These are phyloP conservation scores for Patiria pectinifera DNA, from an alignment of 53 echinoderm and acorn worm species.

Conservation along the genomic window DNA sequence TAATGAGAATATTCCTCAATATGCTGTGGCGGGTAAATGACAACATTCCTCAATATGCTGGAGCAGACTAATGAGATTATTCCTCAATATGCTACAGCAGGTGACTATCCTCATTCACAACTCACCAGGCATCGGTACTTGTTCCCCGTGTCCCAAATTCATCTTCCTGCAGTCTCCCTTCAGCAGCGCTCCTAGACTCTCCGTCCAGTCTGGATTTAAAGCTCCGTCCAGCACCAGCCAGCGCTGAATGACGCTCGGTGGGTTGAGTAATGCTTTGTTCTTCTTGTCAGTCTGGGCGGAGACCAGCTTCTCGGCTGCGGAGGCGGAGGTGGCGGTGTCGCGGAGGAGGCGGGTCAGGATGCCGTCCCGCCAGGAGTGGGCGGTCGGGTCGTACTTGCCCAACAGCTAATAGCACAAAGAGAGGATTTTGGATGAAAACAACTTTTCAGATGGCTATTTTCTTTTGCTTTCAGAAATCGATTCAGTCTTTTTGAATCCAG, in stretches of 20 bases:
- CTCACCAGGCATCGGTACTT: slow-evolving; percentile 74
- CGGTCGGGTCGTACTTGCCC: slow-evolving; percentile 68
- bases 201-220: slow-evolving; percentile 70
- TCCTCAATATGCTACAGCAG: no score
- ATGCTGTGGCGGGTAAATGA: no score
- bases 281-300: slow-evolving; percentile 77
- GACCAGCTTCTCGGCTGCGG: slow-evolving; percentile 71
- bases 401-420: slow-evolving; percentile 57
- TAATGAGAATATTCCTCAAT: no score
- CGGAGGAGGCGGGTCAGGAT: slow-evolving; percentile 76
- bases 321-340: slow-evolving; percentile 62
- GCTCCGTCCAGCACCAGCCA: slow-evolving; percentile 92
- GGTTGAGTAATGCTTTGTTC: slow-evolving; percentile 83
- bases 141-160: slow-evolving; percentile 73
- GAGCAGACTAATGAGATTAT: no score
- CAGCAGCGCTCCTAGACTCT: slow-evolving; percentile 63
- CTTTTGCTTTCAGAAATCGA: no score
- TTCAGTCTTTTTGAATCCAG: no score
- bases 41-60: no score
- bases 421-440: background rate
- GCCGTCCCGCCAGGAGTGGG: slow-evolving; percentile 79
- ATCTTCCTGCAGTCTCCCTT: slow-evolving; percentile 45
- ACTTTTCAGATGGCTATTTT: no score
- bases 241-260: slow-evolving; percentile 85
- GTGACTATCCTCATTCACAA: background rate